These are phyloP conservation scores for Pseudorectes ferrugineus DNA, from an alignment of 2,113 vertebrate genomes.

Conservation along the genomic window DNA sequence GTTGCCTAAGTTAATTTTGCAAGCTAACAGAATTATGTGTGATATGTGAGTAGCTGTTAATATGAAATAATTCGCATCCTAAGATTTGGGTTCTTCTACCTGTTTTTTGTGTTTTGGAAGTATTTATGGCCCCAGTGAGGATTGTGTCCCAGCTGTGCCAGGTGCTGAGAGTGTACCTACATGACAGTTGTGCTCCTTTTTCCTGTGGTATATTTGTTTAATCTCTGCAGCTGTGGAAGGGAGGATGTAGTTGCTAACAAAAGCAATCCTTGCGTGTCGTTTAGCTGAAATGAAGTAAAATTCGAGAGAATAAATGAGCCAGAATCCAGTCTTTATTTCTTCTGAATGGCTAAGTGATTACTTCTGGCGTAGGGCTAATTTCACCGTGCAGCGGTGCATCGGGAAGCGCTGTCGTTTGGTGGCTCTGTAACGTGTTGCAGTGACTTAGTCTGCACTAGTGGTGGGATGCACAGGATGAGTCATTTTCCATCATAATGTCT, in stretches of 20 bases:
- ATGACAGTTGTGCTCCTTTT: not conserved
- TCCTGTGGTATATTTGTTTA: not conserved
- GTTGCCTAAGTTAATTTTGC: not conserved
- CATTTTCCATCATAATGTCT: not conserved
- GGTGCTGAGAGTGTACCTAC: not conserved
- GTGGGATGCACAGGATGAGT: not conserved
- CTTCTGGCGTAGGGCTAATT: not conserved
- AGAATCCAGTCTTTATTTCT: not conserved
- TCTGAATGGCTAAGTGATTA: not conserved
- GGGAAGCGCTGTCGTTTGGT: not conserved
- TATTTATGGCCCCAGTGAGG: not conserved
- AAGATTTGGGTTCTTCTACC: not conserved
- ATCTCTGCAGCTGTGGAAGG: not conserved
- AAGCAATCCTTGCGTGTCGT: not conserved
- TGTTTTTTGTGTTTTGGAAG: not conserved
- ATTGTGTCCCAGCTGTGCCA: not conserved
- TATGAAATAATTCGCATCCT: not conserved
- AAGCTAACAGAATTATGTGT: not conserved
- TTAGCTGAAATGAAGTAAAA: not conserved
- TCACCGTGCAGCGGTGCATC: accelerated
- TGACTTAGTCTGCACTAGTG: not conserved
- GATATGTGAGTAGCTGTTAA: not conserved
- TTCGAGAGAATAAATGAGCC: not conserved
- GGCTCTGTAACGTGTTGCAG: accelerated
- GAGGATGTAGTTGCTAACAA: not conserved